Evolutionary conservation across 1,140 invertebrate genomes (phyloP).

Genomic region (Euwallacea similis): DNA sequence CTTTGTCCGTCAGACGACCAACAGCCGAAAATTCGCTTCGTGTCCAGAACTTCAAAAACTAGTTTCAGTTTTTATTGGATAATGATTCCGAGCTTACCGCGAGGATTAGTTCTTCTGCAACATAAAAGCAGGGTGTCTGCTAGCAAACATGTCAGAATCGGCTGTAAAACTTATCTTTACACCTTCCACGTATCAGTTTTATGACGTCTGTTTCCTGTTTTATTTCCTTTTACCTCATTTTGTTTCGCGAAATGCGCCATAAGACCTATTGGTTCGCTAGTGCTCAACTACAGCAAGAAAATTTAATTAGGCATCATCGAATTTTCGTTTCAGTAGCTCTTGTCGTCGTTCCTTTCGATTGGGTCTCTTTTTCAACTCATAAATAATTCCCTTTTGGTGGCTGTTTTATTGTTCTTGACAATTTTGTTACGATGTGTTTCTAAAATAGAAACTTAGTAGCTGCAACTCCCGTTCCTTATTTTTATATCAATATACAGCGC

Average conservation of each 20-base stretch:
- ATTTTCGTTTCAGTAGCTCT: not conserved
- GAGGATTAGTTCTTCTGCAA: slow-evolving; percentile 2
- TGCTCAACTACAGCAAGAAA: slow-evolving; percentile 3
- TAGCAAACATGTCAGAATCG: slow-evolving; percentile 10
- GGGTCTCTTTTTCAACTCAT: not conserved
- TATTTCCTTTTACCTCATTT: slow-evolving; percentile 18
- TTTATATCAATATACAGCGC: too few species aligned
- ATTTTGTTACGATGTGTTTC: not conserved
- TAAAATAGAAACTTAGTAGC: not conserved
- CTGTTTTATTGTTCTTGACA: not conserved
- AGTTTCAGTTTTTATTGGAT: slow-evolving; percentile 5
- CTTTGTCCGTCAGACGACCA: too few species aligned
- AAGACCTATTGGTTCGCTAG: slow-evolving; percentile 12
- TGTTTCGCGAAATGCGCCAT: slow-evolving; percentile 14
- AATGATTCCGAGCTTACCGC: slow-evolving; percentile 4
- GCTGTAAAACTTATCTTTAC: slow-evolving; percentile 21
- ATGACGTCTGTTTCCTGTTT: slow-evolving; percentile 19
- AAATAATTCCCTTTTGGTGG: slow-evolving; percentile 9
- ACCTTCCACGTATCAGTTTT: slow-evolving; percentile 14
- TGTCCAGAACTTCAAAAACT: not conserved
- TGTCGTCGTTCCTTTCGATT: slow-evolving; percentile 2
- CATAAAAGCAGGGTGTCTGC: slow-evolving; percentile 1
- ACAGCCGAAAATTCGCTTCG: too few species aligned
- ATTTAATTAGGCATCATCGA: slow-evolving; percentile 17
- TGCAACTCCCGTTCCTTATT: too few species aligned